phyloP scores from a whole-genome alignment of 2,888 invertebrate species.

The Perizoma affinitatum region DNA sequence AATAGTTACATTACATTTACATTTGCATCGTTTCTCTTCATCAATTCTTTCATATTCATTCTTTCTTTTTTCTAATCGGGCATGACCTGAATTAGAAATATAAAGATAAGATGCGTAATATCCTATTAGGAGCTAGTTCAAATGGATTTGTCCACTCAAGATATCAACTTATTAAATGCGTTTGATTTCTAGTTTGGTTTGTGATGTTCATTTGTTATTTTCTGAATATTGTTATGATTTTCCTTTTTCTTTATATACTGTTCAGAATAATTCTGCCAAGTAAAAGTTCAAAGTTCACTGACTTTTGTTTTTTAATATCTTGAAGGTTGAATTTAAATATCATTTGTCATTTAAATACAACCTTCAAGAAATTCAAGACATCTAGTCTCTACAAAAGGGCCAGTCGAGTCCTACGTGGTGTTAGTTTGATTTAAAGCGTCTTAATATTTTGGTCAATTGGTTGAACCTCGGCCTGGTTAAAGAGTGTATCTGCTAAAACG shows the following conservation, averaged over 20 bases:
- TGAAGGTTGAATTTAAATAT: slow-evolving; percentile 14
- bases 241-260: slow-evolving; percentile 9
- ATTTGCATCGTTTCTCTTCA: no score
- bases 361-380: no score
- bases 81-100: slow-evolving; percentile 34
- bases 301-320: slow-evolving; percentile 23
- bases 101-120: slow-evolving; percentile 19
- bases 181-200: no score
- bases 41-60: no score
- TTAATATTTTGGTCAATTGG: slow-evolving; percentile 20
- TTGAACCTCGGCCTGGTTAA: slow-evolving; percentile 19
- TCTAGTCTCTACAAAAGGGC: not conserved
- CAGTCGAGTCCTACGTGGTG: not conserved
- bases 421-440: slow-evolving; percentile 13
- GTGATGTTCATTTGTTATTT: no score
- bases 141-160: slow-evolving; percentile 21
- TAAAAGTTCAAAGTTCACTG: slow-evolving; percentile 8
- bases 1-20: no score
- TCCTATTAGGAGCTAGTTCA: slow-evolving; percentile 10
- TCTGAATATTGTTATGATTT: slow-evolving; percentile 3
- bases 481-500: slow-evolving; percentile 12
- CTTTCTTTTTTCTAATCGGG: slow-evolving; percentile 7
- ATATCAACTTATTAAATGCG: slow-evolving; percentile 5
- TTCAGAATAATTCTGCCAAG: slow-evolving; percentile 20
- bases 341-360: slow-evolving; percentile 1